Percentiles rank a stretch among this genome's conserved stretches.
Evolutionary conservation across 2,888 invertebrate genomes (phyloP).

Genomic region (Thera obeliscata): DNA sequence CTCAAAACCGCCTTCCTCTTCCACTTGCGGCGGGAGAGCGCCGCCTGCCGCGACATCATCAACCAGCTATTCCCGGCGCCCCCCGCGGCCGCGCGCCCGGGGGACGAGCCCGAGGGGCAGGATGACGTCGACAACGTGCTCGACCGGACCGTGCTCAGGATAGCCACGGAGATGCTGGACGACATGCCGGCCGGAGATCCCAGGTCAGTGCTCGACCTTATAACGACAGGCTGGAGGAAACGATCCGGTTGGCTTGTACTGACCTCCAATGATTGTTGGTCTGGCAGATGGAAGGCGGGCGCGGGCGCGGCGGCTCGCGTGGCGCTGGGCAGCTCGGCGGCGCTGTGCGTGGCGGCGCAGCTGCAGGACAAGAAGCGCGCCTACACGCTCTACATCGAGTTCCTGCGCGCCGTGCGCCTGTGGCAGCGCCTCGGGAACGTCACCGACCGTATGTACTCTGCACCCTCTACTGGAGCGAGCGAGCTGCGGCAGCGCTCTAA

Average conservation of each 20-base stretch:
- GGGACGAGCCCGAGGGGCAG: slow-evolving; percentile 36
- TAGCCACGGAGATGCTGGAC: slow-evolving; percentile 92
- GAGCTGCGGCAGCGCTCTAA: too few relatives aligned
- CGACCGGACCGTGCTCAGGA: slow-evolving; percentile 68
- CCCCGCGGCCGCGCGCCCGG: slow-evolving; percentile 40
- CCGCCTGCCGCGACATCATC: slow-evolving; percentile 53
- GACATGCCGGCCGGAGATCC: slow-evolving; percentile 96
- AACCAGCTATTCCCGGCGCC: slow-evolving; percentile 60
- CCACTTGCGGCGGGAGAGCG: slow-evolving; percentile 85
- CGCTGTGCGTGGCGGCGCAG: slow-evolving; percentile 93
- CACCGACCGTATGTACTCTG: slow-evolving; percentile 46
- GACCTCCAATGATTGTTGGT: too few relatives aligned
- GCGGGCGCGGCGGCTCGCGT: slow-evolving; percentile 65
- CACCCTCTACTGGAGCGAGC: too few relatives aligned
- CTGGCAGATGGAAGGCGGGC: slow-evolving; percentile 66
- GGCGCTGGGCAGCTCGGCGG: slow-evolving; percentile 88
- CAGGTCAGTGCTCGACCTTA: slow-evolving; percentile 49
- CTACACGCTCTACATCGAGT: slow-evolving; percentile 89
- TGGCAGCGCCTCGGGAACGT: slow-evolving; percentile 85
- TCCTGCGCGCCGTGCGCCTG: slow-evolving; percentile 88
- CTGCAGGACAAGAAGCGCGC: slow-evolving; percentile 94
- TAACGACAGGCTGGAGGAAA: too few relatives aligned
- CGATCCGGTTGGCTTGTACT: too few relatives aligned
- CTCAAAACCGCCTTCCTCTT: slow-evolving; percentile 92
- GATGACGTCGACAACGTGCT: slow-evolving; percentile 63